Evolutionary conservation across 2,113 vertebrate genomes (phyloP).

Genomic region (Tiliqua scincoides): DNA sequence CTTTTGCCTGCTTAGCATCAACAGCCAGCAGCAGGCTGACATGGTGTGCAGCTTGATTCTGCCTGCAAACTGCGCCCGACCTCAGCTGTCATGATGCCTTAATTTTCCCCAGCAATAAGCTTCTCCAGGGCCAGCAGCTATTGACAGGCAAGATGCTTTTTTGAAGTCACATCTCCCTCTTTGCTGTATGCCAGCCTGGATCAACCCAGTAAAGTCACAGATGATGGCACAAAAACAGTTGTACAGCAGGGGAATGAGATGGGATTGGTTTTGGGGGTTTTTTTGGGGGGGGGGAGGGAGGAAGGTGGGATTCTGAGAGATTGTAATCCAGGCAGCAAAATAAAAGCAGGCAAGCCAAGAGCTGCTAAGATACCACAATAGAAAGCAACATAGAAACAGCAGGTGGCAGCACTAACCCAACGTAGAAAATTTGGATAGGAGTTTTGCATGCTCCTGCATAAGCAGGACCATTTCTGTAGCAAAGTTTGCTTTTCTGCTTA

Average conservation of each 20-base stretch:
- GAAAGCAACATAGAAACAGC: conserved; percentile 31
- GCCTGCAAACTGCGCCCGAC: conserved; percentile 15
- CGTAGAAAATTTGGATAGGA: neutral
- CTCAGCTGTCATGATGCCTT: conserved; percentile 8
- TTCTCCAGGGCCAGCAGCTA: conserved; percentile 4
- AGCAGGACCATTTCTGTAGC: neutral
- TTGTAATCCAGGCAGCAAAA: neutral
- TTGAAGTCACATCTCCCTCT: neutral
- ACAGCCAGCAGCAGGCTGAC: neutral
- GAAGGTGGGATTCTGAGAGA: neutral
- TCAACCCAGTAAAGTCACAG: neutral
- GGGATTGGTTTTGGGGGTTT: neutral
- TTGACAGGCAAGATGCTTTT: neutral
- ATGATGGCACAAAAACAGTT: neutral
- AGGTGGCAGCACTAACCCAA: conserved; percentile 58
- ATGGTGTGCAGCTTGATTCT: neutral
- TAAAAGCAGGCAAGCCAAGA: neutral
- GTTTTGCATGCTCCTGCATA: neutral
- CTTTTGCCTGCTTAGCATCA: neutral
- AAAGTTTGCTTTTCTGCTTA: neutral
- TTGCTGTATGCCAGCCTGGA: neutral
- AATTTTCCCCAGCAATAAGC: conserved; percentile 9
- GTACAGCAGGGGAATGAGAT: neutral
- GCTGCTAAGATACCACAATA: neutral
- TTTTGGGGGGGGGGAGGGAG: too few relatives aligned